Conservation (phyloP, 2,888 invertebrate genomes). For the Ornithoptera priamus region DNA sequence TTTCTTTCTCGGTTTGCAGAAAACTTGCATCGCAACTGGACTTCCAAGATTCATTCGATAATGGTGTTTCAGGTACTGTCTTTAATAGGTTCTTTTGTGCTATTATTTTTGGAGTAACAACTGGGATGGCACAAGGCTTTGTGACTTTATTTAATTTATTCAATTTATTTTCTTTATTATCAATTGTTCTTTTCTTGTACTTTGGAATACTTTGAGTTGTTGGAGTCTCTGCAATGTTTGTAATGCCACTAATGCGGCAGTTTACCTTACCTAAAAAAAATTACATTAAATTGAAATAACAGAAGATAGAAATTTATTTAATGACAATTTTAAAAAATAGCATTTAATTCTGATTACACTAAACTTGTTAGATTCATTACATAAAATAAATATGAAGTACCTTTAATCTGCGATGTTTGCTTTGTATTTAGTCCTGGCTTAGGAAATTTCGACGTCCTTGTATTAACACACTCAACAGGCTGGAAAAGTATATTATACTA, state of each 20-base stretch:
- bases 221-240: constrained; percentile 61
- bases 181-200: constrained; percentile 44
- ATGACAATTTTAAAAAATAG: background rate
- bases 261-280: constrained; percentile 41
- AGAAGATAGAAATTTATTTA: no score
- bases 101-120: constrained; percentile 25
- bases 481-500: constrained; percentile 35
- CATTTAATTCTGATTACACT: background rate
- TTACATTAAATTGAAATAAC: background rate
- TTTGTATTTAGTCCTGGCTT: constrained; percentile 56
- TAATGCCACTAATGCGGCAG: constrained; percentile 65
- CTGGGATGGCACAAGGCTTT: constrained; percentile 34
- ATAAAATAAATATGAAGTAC: constrained; percentile 38
- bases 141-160: constrained; percentile 34
- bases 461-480: constrained; percentile 38
- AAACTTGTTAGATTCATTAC: background rate
- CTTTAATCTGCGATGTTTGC: constrained; percentile 51
- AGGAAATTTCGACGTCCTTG: constrained; percentile 55
- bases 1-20: constrained; percentile 62
- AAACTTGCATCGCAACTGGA: constrained; percentile 67
- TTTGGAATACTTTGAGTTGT: constrained; percentile 41
- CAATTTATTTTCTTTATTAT: constrained; percentile 59
- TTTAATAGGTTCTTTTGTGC: constrained; percentile 29
- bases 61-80: constrained; percentile 50
- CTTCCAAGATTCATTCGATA: constrained; percentile 60